phyloP scores from a whole-genome alignment of 2,888 invertebrate species.

The Apeira syringaria region DNA sequence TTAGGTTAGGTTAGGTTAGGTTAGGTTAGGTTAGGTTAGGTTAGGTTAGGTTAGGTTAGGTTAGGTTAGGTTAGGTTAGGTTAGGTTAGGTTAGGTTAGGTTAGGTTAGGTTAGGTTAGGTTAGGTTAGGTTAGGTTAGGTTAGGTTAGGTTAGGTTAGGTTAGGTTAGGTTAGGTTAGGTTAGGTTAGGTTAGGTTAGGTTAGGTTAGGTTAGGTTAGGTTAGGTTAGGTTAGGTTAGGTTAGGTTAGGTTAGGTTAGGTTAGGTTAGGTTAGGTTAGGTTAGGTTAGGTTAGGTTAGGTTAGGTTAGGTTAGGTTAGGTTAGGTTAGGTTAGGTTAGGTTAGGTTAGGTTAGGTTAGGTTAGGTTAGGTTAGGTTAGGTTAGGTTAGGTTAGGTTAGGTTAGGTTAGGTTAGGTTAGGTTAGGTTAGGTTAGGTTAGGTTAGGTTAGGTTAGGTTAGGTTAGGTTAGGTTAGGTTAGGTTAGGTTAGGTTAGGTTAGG shows the following conservation, averaged over 20 bases:
- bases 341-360: slow-evolving; percentile 34
- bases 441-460: slow-evolving; percentile 1
- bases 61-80: slow-evolving; percentile 32
- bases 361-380: slow-evolving; percentile 35
- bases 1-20: slow-evolving; percentile 28
- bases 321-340: slow-evolving; percentile 32
- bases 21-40: slow-evolving; percentile 30
- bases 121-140: slow-evolving; percentile 31
- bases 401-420: slow-evolving; percentile 1
- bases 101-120: slow-evolving; percentile 32
- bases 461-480: slow-evolving; percentile 1
- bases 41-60: slow-evolving; percentile 29
- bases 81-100: slow-evolving; percentile 33
- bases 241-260: slow-evolving; percentile 31
- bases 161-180: slow-evolving; percentile 32
- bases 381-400: slow-evolving; percentile 31
- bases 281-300: slow-evolving; percentile 33
- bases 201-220: slow-evolving; percentile 32
- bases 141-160: slow-evolving; percentile 30
- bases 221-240: slow-evolving; percentile 32
- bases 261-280: slow-evolving; percentile 34
- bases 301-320: slow-evolving; percentile 30
- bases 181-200: slow-evolving; percentile 31
- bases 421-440: slow-evolving; percentile 1
- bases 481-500: slow-evolving; percentile 1